Evolutionary conservation across 2,888 invertebrate species (phyloP).

Genomic region (Heliconius hortense): DNA sequence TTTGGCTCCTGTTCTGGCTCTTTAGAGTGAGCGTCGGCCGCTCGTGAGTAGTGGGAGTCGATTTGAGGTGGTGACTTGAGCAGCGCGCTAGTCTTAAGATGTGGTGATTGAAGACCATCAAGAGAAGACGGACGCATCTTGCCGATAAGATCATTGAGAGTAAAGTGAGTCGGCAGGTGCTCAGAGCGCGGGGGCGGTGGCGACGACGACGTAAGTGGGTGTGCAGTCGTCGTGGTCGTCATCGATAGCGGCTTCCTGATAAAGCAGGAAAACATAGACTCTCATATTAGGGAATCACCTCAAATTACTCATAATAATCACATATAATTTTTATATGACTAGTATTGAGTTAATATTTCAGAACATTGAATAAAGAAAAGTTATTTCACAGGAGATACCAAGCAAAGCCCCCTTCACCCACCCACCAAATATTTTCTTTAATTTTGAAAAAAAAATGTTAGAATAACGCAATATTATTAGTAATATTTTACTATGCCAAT

Average conservation of each 20-base stretch:
- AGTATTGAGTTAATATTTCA: constrained; percentile 16
- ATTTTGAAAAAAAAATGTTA: constrained; percentile 60
- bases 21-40: constrained; percentile 71
- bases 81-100: constrained; percentile 72
- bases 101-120: constrained; percentile 76
- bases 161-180: constrained; percentile 79
- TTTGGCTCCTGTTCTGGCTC: constrained; percentile 67
- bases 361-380: constrained; percentile 37
- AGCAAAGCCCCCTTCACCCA: constrained; percentile 83
- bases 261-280: constrained; percentile 59
- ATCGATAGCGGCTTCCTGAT: constrained; percentile 80
- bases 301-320: constrained; percentile 32
- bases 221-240: constrained; percentile 82
- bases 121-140: constrained; percentile 79
- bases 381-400: constrained; percentile 73
- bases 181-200: constrained; percentile 80
- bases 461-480: constrained; percentile 31
- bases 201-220: constrained; percentile 80
- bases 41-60: constrained; percentile 82
- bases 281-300: constrained; percentile 66
- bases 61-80: constrained; percentile 82
- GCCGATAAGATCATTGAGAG: constrained; percentile 80
- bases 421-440: constrained; percentile 76
- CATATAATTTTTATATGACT: constrained; percentile 28
- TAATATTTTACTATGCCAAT: constrained; percentile 53